A percentile compares a stretch with the other conserved stretches of the same genome.
These are phyloP conservation scores for Scleropages formosus DNA, from an alignment of 2,797 vertebrate species.

Conservation along the genomic window DNA sequence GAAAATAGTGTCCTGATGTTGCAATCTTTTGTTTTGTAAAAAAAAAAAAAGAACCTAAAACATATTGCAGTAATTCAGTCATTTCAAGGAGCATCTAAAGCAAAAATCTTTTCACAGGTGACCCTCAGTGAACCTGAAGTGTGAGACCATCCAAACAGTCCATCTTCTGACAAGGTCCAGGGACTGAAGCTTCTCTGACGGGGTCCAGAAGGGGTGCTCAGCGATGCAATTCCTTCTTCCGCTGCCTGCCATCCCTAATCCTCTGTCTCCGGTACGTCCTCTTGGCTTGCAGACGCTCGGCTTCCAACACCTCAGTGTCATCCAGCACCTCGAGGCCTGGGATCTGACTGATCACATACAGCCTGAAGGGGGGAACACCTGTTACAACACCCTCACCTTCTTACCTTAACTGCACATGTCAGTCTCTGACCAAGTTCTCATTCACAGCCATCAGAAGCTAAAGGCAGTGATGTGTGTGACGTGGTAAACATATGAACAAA, in stretches of 20 bases:
- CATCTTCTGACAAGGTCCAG: neutral
- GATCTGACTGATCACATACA: constrained; percentile 75
- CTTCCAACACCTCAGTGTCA: constrained; percentile 69
- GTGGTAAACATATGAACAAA: too few species aligned
- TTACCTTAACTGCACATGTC: too few species aligned
- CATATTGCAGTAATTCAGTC: too few species aligned
- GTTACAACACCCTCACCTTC: too few species aligned
- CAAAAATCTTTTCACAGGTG: too few species aligned
- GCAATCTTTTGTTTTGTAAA: too few species aligned
- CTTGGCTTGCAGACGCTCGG: constrained; percentile 63
- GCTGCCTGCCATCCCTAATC: constrained; percentile 49
- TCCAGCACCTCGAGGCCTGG: constrained; percentile 69
- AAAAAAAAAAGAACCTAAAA: too few species aligned
- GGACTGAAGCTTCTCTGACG: neutral
- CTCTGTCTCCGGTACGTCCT: constrained; percentile 65
- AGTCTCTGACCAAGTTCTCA: too few species aligned
- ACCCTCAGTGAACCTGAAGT: neutral
- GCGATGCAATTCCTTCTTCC: constrained; percentile 52
- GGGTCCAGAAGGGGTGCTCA: constrained; percentile 29
- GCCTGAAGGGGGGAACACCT: constrained; percentile 46
- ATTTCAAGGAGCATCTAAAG: too few species aligned
- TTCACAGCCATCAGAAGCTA: too few species aligned
- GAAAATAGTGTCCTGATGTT: too few species aligned
- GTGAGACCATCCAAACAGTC: neutral
- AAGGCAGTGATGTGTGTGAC: too few species aligned